Base-by-base conservation (phyloP, 37 sponge, comb jelly and placozoan species). In the Aplysina aerophoba region DNA sequence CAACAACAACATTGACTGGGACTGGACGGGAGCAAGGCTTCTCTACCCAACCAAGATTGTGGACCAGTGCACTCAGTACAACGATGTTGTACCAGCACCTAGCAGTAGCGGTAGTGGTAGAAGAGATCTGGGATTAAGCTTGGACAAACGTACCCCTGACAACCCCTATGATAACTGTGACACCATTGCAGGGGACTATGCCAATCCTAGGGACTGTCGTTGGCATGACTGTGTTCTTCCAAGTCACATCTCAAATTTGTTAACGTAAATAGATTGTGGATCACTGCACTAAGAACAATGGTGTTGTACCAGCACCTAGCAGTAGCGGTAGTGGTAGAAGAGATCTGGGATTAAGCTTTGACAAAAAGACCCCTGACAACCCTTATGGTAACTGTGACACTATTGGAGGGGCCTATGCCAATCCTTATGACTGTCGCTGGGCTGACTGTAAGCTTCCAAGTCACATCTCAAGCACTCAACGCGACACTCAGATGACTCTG, bases 221-320 rank as follows among this genome's bases (percentile, higher is more conserved):
- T 82, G 83, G 83, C 83, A 82, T 82, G 67, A 61, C 40, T 82
- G 83, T 34, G 20, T 62, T 36, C 61, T 82, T 31, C 83, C 83
- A 34, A 1, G 53, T 19, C 15, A 1, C 39, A 82, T 82, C 34
- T 82, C 83, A 12, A 59, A 36, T 8, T 38, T n/a, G n/a, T n/a
- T n/a, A n/a, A n/a, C n/a, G n/a, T n/a, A n/a, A n/a, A n/a, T n/a
- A 25, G 72, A 37, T 71, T 34, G 30, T 71, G 36, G 72, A 82
- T 53, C 63, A 63, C 34, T 82, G 83, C 34, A 34, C 39, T 24
- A 31, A 44, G 37, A 63, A n/a, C 62, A 38, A 40, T 63, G 66
- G 83, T 14, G 65, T 63, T 15, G 53, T 33, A 54, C 83, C 83
- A 40, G 83, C 83, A 63, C 83, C 83, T 37, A 63, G 65, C 34